Base-by-base conservation (phyloP, 2,113 vertebrate genomes). In the Coptodon rendalli region DNA sequence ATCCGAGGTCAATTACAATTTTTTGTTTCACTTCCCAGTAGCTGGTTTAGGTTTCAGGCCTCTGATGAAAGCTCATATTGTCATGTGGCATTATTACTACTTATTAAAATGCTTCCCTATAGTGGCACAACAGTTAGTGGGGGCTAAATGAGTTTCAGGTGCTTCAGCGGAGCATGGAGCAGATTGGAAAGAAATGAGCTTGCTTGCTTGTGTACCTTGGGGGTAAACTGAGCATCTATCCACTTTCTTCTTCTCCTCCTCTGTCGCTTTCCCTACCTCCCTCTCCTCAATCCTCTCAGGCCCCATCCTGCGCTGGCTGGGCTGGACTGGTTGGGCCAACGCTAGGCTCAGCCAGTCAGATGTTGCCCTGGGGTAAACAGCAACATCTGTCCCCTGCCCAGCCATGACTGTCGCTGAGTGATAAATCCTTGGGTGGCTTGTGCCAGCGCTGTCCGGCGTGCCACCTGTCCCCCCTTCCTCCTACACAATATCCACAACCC, bases 351-450 rank as follows among this genome's bases (percentile, higher is more conserved):
- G 90, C 85, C 89, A 93, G 94, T 95, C 92, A 88, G 93, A 95
- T 93, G 91, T 95, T 91, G 95, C 95, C 92, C 93, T 90, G 91
- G 93, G 94, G 95, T 96, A 95, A 95, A 94, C 92, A 93, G 92
- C 94, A 96, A 96, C 95, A 96, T 96, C 95, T 95, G 94, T 95
- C 94, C 90, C 91, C 91, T 94, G 94, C 93, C 95, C 92, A 94
- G 94, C 78, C 94, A 90, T 91, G 89, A 94, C 93, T 95, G 94
- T 93, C 87, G 91, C 92, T 89, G 94, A 93, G 93, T 95, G 95
- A 96, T 93, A 94, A 95, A 94, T 95, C 93, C 92, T 92, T 87
- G 87, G 91, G 90, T 90, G 91, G 92, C 91, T 91, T 83, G 92
- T 95, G 94, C 94, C 94, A 96, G 91, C 59, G 66, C 93, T 90